phyloP scores from a whole-genome alignment of 2,888 invertebrate genomes.

The Lysandra bellargus region DNA sequence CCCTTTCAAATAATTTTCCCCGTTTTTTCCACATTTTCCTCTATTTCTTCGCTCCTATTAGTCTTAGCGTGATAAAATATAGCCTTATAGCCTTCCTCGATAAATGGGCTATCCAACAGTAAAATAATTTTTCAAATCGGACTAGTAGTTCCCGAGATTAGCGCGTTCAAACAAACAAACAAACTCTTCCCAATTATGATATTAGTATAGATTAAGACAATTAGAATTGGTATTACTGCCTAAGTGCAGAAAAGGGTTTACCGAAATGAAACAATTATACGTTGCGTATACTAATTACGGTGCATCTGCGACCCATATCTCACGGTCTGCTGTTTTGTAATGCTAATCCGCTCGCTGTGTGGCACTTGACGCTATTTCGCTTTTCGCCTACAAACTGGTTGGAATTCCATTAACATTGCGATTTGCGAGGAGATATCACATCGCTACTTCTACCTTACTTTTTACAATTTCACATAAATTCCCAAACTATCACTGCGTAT shows the following conservation, averaged over 20 bases:
- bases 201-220: background rate
- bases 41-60: too few species aligned
- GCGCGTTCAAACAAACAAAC: too few species aligned
- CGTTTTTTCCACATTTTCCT: too few species aligned
- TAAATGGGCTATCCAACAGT: too few species aligned
- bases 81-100: too few species aligned
- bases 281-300: conserved; percentile 71
- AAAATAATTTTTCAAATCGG: too few species aligned
- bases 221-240: conserved; percentile 17
- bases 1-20: too few species aligned
- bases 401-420: conserved; percentile 13
- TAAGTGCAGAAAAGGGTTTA: conserved; percentile 33
- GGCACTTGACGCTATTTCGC: conserved; percentile 34
- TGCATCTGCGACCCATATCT: conserved; percentile 69
- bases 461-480: background rate
- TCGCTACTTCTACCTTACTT: background rate
- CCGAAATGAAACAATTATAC: conserved; percentile 71
- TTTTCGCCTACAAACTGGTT: conserved; percentile 23
- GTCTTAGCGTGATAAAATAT: too few species aligned
- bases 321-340: conserved; percentile 55
- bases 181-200: too few species aligned
- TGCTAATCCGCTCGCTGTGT: conserved; percentile 39
- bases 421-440: conserved; percentile 1
- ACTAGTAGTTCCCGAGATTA: too few species aligned
- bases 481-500: background rate